Evolutionary conservation across 2,113 vertebrate genomes (phyloP).

Genomic region (Tragelaphus buxtoni): DNA sequence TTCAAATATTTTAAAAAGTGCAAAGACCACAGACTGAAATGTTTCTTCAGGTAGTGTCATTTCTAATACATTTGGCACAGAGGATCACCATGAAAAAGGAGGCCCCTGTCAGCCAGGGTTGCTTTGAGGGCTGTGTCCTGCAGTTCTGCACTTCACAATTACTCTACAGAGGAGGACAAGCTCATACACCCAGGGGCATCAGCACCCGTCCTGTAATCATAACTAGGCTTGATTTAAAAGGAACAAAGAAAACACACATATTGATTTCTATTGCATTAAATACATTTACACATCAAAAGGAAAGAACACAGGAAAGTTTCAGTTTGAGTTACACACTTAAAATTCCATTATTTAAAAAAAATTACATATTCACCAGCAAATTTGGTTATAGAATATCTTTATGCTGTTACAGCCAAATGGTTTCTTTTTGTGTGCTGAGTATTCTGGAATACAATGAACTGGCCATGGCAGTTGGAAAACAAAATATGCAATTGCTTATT

Average conservation of each 20-base stretch:
- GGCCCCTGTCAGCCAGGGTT: neutral
- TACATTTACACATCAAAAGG: conserved; percentile 57
- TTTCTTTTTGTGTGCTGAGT: neutral
- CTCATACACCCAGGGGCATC: neutral
- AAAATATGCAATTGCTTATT: neutral
- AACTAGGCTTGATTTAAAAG: conserved; percentile 5
- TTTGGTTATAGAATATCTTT: neutral
- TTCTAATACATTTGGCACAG: neutral
- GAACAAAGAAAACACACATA: conserved; percentile 46
- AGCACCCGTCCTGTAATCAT: neutral
- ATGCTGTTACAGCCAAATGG: neutral
- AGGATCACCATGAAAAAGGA: neutral
- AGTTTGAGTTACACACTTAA: conserved; percentile 36
- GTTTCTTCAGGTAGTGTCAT: neutral
- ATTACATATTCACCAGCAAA: neutral
- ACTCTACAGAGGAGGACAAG: neutral
- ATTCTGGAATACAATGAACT: conserved; percentile 17
- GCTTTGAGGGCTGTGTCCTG: neutral
- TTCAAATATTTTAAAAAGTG: neutral
- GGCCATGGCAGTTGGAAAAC: neutral
- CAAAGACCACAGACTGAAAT: neutral
- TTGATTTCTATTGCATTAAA: conserved; percentile 27
- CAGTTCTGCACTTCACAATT: neutral
- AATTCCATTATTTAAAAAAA: conserved; percentile 39
- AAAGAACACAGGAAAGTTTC: conserved; percentile 7